phyloP scores from a whole-genome alignment of 2,888 invertebrate genomes.

The Chaitophorus viminalis region DNA sequence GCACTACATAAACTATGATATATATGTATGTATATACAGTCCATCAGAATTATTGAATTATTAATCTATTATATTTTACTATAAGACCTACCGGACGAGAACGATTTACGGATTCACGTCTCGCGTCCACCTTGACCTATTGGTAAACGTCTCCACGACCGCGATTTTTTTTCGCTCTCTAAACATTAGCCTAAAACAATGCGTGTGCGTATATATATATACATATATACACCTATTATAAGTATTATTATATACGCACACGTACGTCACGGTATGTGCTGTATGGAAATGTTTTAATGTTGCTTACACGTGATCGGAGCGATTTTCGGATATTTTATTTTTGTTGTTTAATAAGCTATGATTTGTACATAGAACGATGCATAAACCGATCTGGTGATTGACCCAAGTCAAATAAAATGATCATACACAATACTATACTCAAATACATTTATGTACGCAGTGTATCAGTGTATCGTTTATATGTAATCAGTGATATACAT shows the following conservation, averaged over 20 bases:
- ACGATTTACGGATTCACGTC: constrained; percentile 50
- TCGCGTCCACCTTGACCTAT: constrained; percentile 58
- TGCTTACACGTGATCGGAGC: not conserved
- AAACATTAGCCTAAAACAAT: not conserved
- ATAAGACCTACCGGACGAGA: too few species aligned
- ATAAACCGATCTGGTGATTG: constrained; percentile 42
- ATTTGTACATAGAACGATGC: not conserved
- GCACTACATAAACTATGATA: too few species aligned
- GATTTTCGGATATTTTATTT: not conserved
- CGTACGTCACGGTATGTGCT: not conserved
- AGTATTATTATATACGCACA: too few species aligned
- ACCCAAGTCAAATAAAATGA: not conserved
- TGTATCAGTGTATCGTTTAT: not conserved
- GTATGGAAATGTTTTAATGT: not conserved
- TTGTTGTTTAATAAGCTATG: not conserved
- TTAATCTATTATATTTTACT: not conserved
- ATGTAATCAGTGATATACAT: too few species aligned
- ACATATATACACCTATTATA: too few species aligned
- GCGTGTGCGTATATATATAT: not conserved
- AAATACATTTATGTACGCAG: too few species aligned
- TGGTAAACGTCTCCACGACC: constrained; percentile 8
- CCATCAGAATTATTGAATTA: not conserved
- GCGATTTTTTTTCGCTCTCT: not conserved
- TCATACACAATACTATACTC: too few species aligned
- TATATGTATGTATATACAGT: not conserved